Conservation (phyloP, 2,888 invertebrate species). For the Sphaerophoria rueppellii region DNA sequence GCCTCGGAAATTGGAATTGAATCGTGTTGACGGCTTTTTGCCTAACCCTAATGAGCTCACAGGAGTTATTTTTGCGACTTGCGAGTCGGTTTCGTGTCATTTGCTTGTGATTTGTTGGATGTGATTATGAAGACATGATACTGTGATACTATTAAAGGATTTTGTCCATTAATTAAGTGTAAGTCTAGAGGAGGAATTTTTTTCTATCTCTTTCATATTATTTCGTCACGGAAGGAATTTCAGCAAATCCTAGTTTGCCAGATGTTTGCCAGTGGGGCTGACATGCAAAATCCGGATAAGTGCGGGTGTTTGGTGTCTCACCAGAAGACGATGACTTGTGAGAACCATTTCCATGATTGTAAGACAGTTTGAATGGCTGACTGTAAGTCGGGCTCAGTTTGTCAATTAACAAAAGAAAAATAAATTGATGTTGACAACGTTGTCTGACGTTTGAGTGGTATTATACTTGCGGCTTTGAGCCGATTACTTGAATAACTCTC, state of each 20-base stretch:
- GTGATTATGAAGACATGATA: conserved; percentile 73
- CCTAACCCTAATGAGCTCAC: conserved; percentile 72
- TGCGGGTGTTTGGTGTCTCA: conserved; percentile 2
- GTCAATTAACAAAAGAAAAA: conserved; percentile 61
- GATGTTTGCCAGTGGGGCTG: not conserved
- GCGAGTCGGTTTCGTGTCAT: conserved; percentile 71
- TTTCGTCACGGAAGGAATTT: conserved; percentile 69
- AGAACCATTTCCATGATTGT: conserved; percentile 42
- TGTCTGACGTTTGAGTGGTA: not conserved
- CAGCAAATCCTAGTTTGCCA: not conserved
- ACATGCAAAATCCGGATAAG: not conserved
- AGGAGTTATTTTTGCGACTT: conserved; percentile 63
- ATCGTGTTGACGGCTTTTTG: conserved; percentile 74
- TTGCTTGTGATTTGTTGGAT: conserved; percentile 73
- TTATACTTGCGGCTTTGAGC: conserved; percentile 42
- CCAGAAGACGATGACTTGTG: conserved; percentile 9
- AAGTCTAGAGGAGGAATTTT: conserved; percentile 42
- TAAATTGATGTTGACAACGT: conserved; percentile 61
- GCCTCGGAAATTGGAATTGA: conserved; percentile 68
- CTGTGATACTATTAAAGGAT: conserved; percentile 72
- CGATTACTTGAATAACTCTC: conserved; percentile 26
- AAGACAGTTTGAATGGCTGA: conserved; percentile 48
- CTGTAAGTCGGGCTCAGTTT: conserved; percentile 50
- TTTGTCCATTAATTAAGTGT: conserved; percentile 73
- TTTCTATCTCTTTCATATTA: conserved; percentile 50